Conservation (phyloP, 2,888 invertebrate species). For the Tiphia femorata region DNA sequence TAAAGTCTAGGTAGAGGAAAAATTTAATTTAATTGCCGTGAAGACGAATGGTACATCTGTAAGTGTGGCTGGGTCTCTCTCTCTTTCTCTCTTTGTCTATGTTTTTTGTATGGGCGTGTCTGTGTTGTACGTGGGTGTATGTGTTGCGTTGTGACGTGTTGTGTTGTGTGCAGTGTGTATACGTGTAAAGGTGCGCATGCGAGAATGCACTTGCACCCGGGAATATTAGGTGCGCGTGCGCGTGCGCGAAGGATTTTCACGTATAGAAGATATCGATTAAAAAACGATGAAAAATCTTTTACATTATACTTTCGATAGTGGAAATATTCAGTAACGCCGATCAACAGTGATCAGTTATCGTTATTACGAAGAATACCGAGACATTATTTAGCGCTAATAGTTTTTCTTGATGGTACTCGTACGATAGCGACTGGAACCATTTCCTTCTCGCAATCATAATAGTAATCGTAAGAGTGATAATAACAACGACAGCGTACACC, state of each 20-base stretch:
- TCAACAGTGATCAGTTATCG: slow-evolving; percentile 28
- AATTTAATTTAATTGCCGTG: slow-evolving; percentile 19
- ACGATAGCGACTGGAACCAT: slow-evolving; percentile 21
- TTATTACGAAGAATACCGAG: slow-evolving; percentile 24
- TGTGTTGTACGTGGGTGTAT: not conserved
- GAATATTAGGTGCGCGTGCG: too few species aligned
- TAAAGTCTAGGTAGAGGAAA: slow-evolving; percentile 37
- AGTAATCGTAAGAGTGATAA: slow-evolving; percentile 16
- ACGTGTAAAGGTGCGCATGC: not conserved
- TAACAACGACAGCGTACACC: slow-evolving; percentile 23
- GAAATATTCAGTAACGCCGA: slow-evolving; percentile 30
- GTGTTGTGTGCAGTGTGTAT: too few species aligned
- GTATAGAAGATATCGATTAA: slow-evolving; percentile 33
- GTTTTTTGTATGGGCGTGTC: slow-evolving; percentile 13
- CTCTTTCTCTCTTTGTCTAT: slow-evolving; percentile 2
- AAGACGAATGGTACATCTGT: slow-evolving; percentile 18
- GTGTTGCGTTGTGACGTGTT: too few species aligned
- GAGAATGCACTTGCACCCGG: too few species aligned
- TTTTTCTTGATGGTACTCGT: slow-evolving; percentile 23
- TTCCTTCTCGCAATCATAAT: slow-evolving; percentile 20
- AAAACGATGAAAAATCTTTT: slow-evolving; percentile 38
- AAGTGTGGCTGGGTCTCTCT: not conserved
- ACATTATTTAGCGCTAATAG: slow-evolving; percentile 30
- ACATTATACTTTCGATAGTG: slow-evolving; percentile 27
- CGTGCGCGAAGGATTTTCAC: too few species aligned